phyloP scores from a whole-genome alignment of 2,113 vertebrate species.

The Anarrhichthys ocellatus region DNA sequence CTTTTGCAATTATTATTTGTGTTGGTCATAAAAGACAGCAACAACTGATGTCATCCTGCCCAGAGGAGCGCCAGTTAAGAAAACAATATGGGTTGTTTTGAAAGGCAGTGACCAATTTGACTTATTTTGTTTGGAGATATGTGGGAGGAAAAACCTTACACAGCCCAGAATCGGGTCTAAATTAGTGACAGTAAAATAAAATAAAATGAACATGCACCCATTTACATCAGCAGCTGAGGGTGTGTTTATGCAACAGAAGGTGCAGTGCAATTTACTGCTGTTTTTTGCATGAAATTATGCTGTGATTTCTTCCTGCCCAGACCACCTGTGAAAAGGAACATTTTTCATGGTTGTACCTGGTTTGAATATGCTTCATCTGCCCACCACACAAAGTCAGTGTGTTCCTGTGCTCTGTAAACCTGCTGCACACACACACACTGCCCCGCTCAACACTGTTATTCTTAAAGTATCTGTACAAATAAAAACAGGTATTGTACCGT shows the following conservation, averaged over 20 bases:
- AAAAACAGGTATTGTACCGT: no score
- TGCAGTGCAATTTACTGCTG: not conserved
- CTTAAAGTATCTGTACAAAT: no score
- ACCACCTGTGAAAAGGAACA: not conserved
- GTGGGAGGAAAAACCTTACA: not conserved
- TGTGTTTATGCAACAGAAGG: not conserved
- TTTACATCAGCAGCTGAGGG: not conserved
- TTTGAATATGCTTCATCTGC: not conserved
- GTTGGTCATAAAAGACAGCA: not conserved
- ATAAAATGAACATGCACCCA: not conserved
- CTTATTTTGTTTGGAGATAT: not conserved
- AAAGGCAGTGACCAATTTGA: not conserved
- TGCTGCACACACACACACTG: not conserved
- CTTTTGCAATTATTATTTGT: not conserved
- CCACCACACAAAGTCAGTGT: not conserved
- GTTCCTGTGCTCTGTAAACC: slow-evolving; percentile 2
- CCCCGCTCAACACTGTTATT: no score
- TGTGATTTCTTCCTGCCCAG: not conserved
- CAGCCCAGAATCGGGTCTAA: not conserved
- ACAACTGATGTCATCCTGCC: not conserved
- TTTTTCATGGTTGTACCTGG: not conserved
- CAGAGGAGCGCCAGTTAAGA: not conserved
- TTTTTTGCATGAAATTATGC: not conserved
- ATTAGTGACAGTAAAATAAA: slow-evolving; percentile 1
- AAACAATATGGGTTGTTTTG: not conserved